phyloP scores from a whole-genome alignment of 2,888 invertebrate species.

The Tenthredo scrophulariae region DNA sequence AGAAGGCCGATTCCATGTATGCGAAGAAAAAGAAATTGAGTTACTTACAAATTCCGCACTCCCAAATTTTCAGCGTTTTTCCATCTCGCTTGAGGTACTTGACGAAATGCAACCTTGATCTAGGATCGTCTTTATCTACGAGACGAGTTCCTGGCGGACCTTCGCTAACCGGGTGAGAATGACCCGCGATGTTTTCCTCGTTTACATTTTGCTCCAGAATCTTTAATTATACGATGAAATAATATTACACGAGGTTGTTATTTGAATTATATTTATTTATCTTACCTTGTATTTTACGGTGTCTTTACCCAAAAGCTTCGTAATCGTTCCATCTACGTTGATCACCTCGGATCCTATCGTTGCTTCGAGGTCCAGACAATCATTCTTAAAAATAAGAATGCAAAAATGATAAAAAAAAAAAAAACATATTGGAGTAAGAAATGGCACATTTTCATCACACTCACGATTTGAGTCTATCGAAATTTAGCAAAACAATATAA shows the following conservation, averaged over 20 bases:
- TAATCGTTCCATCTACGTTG: slow-evolving; percentile 63
- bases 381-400: slow-evolving; percentile 39
- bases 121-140: slow-evolving; percentile 82
- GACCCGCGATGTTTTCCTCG: slow-evolving; percentile 64
- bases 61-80: slow-evolving; percentile 86
- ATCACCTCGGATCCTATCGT: slow-evolving; percentile 67
- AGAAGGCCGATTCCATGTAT: no score
- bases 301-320: slow-evolving; percentile 68
- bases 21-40: not conserved
- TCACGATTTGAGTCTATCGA: not conserved
- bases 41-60: slow-evolving; percentile 87
- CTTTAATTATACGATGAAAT: slow-evolving; percentile 57
- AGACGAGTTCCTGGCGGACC: slow-evolving; percentile 62
- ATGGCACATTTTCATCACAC: not conserved
- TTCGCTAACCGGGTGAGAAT: slow-evolving; percentile 60
- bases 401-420: not conserved
- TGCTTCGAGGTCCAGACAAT: slow-evolving; percentile 67
- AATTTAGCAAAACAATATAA: not conserved
- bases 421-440: not conserved
- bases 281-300: slow-evolving; percentile 66
- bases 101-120: slow-evolving; percentile 83
- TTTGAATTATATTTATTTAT: not conserved
- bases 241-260: not conserved
- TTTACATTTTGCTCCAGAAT: slow-evolving; percentile 64
- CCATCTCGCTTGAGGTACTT: slow-evolving; percentile 85